Conservation (phyloP, 2,888 invertebrate genomes). For the Calameuta filiformis region DNA sequence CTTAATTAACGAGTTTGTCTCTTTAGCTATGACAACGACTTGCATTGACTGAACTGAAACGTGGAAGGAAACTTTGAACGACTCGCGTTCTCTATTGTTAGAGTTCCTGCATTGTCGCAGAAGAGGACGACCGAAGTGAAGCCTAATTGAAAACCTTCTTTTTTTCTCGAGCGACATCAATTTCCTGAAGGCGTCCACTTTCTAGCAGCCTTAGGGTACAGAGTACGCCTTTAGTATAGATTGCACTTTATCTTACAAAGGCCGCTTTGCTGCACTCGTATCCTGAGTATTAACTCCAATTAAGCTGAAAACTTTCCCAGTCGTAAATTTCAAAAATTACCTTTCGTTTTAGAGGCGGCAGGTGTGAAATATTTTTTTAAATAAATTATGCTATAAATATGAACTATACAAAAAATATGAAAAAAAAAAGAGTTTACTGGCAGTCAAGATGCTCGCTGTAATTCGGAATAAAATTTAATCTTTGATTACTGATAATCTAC, state of each 20-base stretch:
- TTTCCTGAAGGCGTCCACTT: slow-evolving; percentile 22
- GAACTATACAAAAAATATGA: too few species aligned
- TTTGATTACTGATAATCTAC: background rate
- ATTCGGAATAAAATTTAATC: background rate
- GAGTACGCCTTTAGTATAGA: background rate
- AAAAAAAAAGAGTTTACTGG: background rate
- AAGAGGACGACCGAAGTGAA: background rate
- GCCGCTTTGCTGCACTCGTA: background rate
- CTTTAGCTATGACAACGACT: background rate
- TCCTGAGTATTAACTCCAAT: background rate
- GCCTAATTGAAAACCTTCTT: background rate
- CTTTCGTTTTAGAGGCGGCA: background rate
- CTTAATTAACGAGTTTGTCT: background rate
- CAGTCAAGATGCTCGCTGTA: background rate
- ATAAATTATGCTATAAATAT: background rate
- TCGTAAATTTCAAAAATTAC: background rate
- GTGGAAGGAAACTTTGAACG: background rate
- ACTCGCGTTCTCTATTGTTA: background rate
- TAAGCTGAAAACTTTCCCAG: background rate
- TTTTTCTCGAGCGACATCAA: background rate
- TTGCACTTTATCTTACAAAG: background rate
- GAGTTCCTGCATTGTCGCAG: background rate
- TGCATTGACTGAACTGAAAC: background rate
- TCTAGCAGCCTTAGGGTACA: slow-evolving; percentile 13
- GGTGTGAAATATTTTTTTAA: background rate